Conservation (phyloP, 2,888 invertebrate genomes). For the Rhingia rostrata region DNA sequence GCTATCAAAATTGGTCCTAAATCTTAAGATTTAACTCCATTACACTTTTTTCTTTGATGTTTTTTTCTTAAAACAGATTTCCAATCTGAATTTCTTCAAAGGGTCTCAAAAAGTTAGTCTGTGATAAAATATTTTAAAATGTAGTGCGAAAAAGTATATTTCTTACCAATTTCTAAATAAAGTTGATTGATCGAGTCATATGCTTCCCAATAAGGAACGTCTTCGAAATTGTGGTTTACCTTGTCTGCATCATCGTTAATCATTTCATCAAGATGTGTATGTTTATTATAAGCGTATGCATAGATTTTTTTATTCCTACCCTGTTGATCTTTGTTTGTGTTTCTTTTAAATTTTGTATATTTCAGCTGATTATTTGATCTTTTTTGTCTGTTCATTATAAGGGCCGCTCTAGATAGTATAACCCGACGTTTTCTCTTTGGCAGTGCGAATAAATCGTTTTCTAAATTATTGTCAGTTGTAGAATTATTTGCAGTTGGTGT, state of each 20-base stretch:
- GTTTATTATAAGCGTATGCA: constrained; percentile 10
- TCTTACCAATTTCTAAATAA: constrained; percentile 90
- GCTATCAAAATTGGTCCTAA: too few species aligned
- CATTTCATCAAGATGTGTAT: constrained; percentile 25
- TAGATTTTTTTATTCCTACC: constrained; percentile 67
- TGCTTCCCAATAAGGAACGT: constrained; percentile 92
- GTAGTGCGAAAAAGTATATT: not conserved
- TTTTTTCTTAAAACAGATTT: too few species aligned
- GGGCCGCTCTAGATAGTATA: not conserved
- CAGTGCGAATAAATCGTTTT: constrained; percentile 10
- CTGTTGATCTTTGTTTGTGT: constrained; percentile 53
- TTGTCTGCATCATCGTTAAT: constrained; percentile 64
- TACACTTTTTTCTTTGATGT: too few species aligned
- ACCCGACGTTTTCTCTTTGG: constrained; percentile 8
- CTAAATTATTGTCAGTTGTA: constrained; percentile 44
- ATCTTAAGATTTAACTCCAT: too few species aligned
- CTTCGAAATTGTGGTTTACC: constrained; percentile 62
- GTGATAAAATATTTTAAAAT: too few species aligned
- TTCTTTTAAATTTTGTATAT: constrained; percentile 37
- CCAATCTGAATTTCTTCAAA: too few species aligned
- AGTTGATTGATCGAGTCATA: constrained; percentile 95
- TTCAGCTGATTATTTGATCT: constrained; percentile 28
- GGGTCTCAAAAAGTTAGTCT: too few species aligned
- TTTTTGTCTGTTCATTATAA: constrained; percentile 25
- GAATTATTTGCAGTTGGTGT: constrained; percentile 11